A percentile compares a stretch with the other conserved stretches of the same genome.
Conservation (phyloP, 2,888 invertebrate genomes). For the Fragum sueziense region DNA sequence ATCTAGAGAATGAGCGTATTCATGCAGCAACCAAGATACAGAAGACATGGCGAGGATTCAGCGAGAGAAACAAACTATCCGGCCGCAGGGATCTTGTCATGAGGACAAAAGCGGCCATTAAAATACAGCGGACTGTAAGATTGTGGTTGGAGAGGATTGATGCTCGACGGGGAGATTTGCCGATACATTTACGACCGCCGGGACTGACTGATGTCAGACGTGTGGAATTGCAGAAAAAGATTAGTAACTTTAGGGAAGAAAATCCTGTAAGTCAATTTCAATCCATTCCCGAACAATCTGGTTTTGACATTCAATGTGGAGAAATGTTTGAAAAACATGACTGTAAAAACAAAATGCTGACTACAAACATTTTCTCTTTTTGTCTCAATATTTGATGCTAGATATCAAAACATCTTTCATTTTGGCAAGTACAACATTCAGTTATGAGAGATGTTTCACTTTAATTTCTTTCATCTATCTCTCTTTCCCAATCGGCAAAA, state of each 20-base stretch:
- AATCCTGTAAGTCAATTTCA: conserved; percentile 71
- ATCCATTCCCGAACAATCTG: background rate
- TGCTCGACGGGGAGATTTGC: conserved; percentile 68
- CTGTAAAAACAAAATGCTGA: background rate
- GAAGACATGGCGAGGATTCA: conserved; percentile 77
- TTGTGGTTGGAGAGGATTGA: conserved; percentile 75
- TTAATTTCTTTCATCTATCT: too few species aligned
- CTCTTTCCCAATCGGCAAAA: too few species aligned
- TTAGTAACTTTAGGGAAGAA: conserved; percentile 75
- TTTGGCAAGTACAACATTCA: too few species aligned
- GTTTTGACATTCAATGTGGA: background rate
- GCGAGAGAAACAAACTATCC: conserved; percentile 66
- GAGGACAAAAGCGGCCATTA: conserved; percentile 74
- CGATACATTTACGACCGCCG: conserved; percentile 75
- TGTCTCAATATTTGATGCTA: too few species aligned
- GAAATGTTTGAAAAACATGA: background rate
- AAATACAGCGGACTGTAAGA: conserved; percentile 78
- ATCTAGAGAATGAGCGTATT: conserved; percentile 75
- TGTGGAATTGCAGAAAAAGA: conserved; percentile 75
- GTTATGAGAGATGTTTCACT: too few species aligned
- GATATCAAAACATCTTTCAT: too few species aligned
- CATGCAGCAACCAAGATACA: conserved; percentile 79
- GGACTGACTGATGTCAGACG: conserved; percentile 79
- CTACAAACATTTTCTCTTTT: background rate
- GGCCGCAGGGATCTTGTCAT: conserved; percentile 61